A percentile compares a stretch with the other conserved stretches of the same genome.
Evolutionary conservation across 2,113 vertebrate species (phyloP).

Genomic region (Felis catus): F.catus_Fca126_mat1.0 CM031418.1:47372501-47373000

Average conservation of each 20-base stretch:
- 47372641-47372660: constrained; percentile 71
- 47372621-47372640: constrained; percentile 78
- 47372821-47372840: not conserved
- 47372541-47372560: constrained; percentile 85
- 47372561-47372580: constrained; percentile 81
- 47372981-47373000: not conserved
- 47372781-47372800: not conserved
- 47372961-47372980: not conserved
- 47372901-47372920: not conserved
- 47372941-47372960: too few species aligned
- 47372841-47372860: not conserved
- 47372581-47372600: constrained; percentile 85
- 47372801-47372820: not conserved
- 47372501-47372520: constrained; percentile 77
- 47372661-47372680: constrained; percentile 72
- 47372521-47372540: constrained; percentile 80
- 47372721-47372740: not conserved
- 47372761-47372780: not conserved
- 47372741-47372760: not conserved
- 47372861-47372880: not conserved
- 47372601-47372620: constrained; percentile 84
- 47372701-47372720: not conserved
- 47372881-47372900: not conserved
- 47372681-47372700: constrained; percentile 40
- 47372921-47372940: not conserved